phyloP scores from a whole-genome alignment of 2,888 invertebrate species.

The Troglohyphantes excavatus region DNA sequence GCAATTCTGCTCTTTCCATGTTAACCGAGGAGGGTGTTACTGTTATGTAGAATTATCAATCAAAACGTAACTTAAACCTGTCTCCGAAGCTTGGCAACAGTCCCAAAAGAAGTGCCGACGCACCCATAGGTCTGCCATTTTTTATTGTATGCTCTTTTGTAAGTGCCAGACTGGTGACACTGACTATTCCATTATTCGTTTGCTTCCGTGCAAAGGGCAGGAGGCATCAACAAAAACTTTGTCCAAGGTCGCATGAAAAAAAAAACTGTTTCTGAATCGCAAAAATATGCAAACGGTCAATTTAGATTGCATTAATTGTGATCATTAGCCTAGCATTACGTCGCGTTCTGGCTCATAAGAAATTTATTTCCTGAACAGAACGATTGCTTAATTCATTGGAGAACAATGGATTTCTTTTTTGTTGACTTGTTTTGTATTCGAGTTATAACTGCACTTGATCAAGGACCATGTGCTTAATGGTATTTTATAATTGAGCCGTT shows the following conservation, averaged over 20 bases:
- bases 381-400: no score
- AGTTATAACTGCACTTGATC: no score
- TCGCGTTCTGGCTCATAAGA: not conserved
- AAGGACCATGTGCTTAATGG: no score
- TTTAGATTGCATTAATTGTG: not conserved
- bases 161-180: constrained; percentile 29
- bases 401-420: no score
- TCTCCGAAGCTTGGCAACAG: constrained; percentile 30
- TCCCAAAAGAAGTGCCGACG: constrained; percentile 35
- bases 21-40: not conserved
- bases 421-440: no score
- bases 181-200: constrained; percentile 19
- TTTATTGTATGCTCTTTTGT: constrained; percentile 10
- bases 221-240: not conserved
- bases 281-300: not conserved
- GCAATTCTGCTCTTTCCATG: not conserved
- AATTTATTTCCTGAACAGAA: not conserved
- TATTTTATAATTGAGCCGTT: no score
- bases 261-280: not conserved
- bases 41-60: constrained; percentile 3
- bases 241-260: constrained; percentile 2
- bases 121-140: constrained; percentile 16
- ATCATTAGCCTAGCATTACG: not conserved
- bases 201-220: not conserved
- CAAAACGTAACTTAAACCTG: constrained; percentile 21